A percentile compares a stretch with the other conserved stretches of the same genome.
Evolutionary conservation across 2,888 invertebrate species (phyloP).

Genomic region (Cephus rjabovi): DNA sequence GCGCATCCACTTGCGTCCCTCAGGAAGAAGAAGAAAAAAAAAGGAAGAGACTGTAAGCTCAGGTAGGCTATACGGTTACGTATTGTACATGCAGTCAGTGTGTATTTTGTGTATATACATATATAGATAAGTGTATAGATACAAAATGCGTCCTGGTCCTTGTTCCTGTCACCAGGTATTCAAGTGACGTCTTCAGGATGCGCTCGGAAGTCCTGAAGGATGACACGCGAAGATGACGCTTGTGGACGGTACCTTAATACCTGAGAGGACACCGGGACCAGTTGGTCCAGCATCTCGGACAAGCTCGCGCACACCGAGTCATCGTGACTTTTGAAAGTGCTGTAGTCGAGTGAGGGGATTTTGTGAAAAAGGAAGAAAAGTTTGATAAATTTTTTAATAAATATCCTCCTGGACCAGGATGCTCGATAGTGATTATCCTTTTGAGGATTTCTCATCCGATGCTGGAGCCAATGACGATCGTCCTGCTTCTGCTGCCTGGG

Average conservation of each 20-base stretch:
- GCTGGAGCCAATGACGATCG: conserved; percentile 9
- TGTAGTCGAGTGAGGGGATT: not conserved
- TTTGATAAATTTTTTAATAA: not conserved
- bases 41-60: not conserved
- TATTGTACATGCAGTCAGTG: not conserved
- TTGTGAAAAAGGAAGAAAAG: not conserved
- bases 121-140: not conserved
- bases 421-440: not conserved
- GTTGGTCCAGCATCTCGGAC: not conserved
- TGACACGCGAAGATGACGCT: not conserved
- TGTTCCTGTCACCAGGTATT: not conserved
- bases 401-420: not conserved
- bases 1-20: not conserved
- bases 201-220: not conserved
- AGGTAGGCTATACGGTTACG: not conserved
- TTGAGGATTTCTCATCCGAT: conserved; percentile 3
- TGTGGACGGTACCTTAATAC: not conserved
- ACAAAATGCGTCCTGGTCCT: not conserved
- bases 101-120: no score
- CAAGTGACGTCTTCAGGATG: not conserved
- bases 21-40: not conserved
- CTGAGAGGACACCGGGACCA: not conserved
- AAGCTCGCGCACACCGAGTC: not conserved
- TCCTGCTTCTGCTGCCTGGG: conserved; percentile 16
- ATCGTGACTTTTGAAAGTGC: not conserved